Evolutionary conservation across 1,140 invertebrate species (phyloP).

Genomic region (Lepidotrigona ventralis): DNA sequence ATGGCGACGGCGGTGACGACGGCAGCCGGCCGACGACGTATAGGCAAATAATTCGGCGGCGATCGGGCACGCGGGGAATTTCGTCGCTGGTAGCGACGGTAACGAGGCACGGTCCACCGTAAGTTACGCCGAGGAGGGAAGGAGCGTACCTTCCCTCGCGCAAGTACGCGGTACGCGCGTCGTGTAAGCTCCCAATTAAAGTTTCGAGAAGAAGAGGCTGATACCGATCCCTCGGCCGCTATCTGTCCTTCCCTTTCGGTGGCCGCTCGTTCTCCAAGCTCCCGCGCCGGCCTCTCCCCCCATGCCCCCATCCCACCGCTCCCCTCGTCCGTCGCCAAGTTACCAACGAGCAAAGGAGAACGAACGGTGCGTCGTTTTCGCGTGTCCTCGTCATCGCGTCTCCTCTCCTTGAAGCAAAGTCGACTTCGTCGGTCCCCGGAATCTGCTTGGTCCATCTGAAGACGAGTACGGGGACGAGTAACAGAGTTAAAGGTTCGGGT

Average conservation of each 20-base stretch:
- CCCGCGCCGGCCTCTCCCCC: neutral
- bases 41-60: constrained; percentile 14
- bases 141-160: constrained; percentile 41
- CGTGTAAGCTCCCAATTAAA: constrained; percentile 67
- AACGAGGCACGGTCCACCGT: constrained; percentile 46
- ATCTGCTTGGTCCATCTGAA: constrained; percentile 63
- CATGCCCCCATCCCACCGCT: constrained; percentile 14
- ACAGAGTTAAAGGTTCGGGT: constrained; percentile 24
- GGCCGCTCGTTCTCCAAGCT: neutral
- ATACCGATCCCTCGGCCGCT: constrained; percentile 47
- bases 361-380: constrained; percentile 54
- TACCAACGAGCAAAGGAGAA: neutral
- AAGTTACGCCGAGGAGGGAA: constrained; percentile 20
- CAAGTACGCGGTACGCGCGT: constrained; percentile 57
- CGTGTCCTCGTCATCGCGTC: constrained; percentile 61
- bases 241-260: constrained; percentile 48
- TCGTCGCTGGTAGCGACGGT: constrained; percentile 35
- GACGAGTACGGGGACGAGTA: constrained; percentile 16
- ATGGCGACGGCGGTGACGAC: neutral
- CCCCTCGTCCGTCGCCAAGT: neutral
- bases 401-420: constrained; percentile 32
- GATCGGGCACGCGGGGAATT: constrained; percentile 4
- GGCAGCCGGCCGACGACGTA: neutral
- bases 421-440: constrained; percentile 54
- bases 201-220: constrained; percentile 54